Conservation (phyloP, 2,888 invertebrate genomes). For the Steinernema scapterisci region DNA sequence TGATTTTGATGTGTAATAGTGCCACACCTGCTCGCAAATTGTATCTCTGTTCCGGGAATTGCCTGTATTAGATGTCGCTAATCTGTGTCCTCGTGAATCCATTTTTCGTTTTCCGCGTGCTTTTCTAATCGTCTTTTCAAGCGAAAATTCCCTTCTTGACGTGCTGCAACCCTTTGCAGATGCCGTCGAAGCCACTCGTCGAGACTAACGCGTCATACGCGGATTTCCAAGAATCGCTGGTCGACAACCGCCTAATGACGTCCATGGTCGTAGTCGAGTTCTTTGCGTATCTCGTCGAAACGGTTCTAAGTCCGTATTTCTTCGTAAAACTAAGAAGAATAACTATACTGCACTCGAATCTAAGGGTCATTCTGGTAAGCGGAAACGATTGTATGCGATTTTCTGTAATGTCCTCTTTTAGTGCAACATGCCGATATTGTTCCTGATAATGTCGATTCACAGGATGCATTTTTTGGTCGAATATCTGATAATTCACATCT, state of each 20-base stretch:
- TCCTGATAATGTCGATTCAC: not conserved
- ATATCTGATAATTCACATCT: not conserved
- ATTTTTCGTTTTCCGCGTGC: no score
- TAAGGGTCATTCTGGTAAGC: not conserved
- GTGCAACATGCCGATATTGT: conserved; percentile 12
- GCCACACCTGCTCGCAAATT: no score
- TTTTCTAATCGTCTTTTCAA: no score
- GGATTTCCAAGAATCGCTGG: not conserved
- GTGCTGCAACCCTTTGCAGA: no score
- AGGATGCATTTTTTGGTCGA: conserved; percentile 2
- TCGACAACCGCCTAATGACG: not conserved
- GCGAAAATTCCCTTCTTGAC: no score
- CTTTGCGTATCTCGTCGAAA: not conserved
- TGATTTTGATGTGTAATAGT: no score
- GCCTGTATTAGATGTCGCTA: no score
- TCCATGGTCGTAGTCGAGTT: not conserved
- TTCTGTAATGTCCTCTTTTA: not conserved
- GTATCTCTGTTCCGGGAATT: no score
- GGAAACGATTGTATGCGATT: not conserved
- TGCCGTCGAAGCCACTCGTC: no score
- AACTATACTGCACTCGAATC: not conserved
- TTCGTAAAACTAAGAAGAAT: not conserved
- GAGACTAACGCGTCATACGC: not conserved
- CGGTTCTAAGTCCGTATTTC: not conserved
- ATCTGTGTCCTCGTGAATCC: no score